These are phyloP conservation scores for Meghimatium bilineatum DNA, from an alignment of 2,888 invertebrate genomes.

Conservation along the genomic window DNA sequence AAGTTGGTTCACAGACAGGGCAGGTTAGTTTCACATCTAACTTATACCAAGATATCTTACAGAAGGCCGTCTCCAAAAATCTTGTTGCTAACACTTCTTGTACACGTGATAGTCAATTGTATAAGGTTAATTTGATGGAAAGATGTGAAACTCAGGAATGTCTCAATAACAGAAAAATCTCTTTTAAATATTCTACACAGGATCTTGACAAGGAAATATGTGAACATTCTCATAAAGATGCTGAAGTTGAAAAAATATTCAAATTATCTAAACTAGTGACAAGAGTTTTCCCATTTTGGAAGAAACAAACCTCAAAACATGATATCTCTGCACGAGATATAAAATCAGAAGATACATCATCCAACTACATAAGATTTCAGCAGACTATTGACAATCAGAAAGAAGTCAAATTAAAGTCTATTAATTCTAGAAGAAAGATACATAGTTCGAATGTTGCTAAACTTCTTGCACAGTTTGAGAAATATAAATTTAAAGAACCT, in stretches of 20 bases:
- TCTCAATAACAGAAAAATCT: not conserved
- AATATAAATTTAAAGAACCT: not conserved
- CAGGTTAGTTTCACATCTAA: slow-evolving; percentile 1
- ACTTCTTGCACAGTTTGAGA: slow-evolving; percentile 21
- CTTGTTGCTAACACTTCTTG: not conserved
- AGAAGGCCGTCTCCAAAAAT: not conserved
- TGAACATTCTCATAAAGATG: not conserved
- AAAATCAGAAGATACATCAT: not conserved
- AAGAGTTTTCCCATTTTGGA: slow-evolving; percentile 21
- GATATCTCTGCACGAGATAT: not conserved
- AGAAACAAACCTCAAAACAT: not conserved
- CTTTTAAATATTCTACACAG: not conserved
- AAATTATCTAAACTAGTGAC: slow-evolving; percentile 16
- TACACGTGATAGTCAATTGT: not conserved
- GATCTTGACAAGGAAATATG: not conserved
- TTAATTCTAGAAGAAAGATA: slow-evolving; percentile 1
- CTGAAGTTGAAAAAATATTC: not conserved
- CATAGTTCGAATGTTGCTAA: not conserved
- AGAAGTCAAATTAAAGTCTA: not conserved
- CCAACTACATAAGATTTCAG: too few species aligned
- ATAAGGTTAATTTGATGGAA: not conserved
- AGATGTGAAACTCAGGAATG: not conserved
- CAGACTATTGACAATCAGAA: too few species aligned
- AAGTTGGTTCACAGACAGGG: not conserved
- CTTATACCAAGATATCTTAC: not conserved